Conservation (phyloP, 1,140 invertebrate species). For the Diorhabda carinulata region DNA sequence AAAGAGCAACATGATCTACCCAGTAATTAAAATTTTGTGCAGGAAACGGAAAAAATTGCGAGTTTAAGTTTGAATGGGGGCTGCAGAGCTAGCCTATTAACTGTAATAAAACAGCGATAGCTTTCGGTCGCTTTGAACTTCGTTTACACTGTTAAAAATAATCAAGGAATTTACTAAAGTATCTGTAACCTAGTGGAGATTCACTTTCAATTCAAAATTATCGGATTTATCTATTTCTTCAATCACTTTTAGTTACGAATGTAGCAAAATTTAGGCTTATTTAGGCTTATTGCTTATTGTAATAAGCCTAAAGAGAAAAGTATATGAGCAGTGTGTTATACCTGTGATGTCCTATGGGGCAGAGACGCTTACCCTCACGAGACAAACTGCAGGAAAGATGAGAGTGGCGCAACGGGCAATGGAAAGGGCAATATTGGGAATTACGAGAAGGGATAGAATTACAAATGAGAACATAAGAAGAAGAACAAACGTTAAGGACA, state of each 20-base stretch:
- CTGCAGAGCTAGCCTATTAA: conserved; percentile 4
- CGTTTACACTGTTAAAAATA: neutral
- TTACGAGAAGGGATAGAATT: no score
- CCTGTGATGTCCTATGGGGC: no score
- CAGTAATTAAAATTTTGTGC: conserved; percentile 21
- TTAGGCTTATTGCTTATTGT: no score
- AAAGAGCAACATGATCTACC: conserved; percentile 11
- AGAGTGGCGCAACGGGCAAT: no score
- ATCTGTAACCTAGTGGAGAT: neutral
- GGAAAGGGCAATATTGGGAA: no score
- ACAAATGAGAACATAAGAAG: no score
- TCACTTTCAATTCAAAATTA: neutral
- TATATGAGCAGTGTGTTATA: no score
- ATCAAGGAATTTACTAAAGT: neutral
- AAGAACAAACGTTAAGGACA: no score
- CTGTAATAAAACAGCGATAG: neutral
- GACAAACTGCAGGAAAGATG: no score
- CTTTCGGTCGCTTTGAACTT: neutral
- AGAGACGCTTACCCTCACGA: no score
- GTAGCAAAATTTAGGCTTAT: no score
- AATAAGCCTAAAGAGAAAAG: no score
- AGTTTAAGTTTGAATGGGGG: conserved; percentile 9
- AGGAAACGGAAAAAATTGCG: conserved; percentile 13
- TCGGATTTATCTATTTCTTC: neutral
- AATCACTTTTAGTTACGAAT: neutral